Conservation (phyloP, 2,797 vertebrate species). For the Sebastes jordani region DNA sequence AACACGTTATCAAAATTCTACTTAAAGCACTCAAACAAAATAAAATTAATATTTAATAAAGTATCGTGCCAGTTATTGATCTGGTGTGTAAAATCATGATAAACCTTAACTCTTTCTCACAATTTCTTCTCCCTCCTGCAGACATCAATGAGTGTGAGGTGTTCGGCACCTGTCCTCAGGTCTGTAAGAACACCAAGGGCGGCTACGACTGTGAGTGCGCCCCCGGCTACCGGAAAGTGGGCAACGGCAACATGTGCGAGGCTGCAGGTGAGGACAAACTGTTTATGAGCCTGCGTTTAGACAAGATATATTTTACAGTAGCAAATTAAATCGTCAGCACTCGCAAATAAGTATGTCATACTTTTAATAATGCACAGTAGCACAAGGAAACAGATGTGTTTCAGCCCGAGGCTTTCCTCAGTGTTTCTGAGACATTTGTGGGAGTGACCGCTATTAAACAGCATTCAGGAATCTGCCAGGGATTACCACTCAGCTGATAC, state of each 20-base stretch:
- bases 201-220: slow-evolving; percentile 91
- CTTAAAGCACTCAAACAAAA: background rate
- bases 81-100: background rate
- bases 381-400: too few species aligned
- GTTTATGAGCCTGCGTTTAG: background rate
- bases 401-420: too few species aligned
- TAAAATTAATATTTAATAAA: background rate
- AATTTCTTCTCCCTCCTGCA: slow-evolving; percentile 42
- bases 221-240: slow-evolving; percentile 87
- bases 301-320: background rate
- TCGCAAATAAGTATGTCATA: too few species aligned
- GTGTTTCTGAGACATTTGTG: too few species aligned
- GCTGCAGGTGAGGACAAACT: slow-evolving; percentile 83
- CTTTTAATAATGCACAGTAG: too few species aligned
- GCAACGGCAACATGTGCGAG: slow-evolving; percentile 86
- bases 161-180: slow-evolving; percentile 88
- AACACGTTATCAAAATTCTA: too few species aligned
- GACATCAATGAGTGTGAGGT: slow-evolving; percentile 91
- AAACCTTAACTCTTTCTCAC: background rate
- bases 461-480: too few species aligned
- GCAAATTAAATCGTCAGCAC: too few species aligned
- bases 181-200: slow-evolving; percentile 91
- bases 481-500: too few species aligned
- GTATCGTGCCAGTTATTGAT: background rate
- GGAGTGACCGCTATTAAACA: too few species aligned